These are phyloP conservation scores for Nannospalax galili DNA, from an alignment of 2,113 vertebrate species.

Conservation along the genomic window DNA sequence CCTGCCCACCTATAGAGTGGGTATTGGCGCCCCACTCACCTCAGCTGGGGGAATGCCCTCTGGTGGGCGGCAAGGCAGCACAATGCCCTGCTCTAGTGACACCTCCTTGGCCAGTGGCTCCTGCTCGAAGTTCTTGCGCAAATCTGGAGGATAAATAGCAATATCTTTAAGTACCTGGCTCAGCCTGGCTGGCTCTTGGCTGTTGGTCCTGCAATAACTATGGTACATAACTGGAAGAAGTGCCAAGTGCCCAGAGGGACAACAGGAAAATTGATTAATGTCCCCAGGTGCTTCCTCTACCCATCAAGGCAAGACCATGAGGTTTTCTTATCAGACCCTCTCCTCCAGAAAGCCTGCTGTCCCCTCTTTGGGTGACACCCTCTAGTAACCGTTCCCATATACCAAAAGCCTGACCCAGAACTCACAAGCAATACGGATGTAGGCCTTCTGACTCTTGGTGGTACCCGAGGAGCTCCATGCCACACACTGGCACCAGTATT, in stretches of 20 bases:
- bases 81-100: slow-evolving; percentile 95
- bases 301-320: neutral
- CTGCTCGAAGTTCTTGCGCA: slow-evolving; percentile 99
- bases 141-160: slow-evolving; percentile 87
- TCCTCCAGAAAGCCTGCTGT: neutral
- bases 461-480: slow-evolving; percentile 99
- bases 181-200: neutral
- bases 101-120: slow-evolving; percentile 96
- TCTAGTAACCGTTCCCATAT: neutral
- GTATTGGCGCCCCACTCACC: slow-evolving; percentile 86
- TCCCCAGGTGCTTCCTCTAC: neutral
- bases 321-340: neutral
- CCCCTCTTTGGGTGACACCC: neutral
- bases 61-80: slow-evolving; percentile 95
- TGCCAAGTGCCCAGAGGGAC: neutral
- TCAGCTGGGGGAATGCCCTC: slow-evolving; percentile 96
- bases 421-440: slow-evolving; percentile 97
- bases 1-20: neutral
- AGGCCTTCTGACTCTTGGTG: slow-evolving; percentile 99
- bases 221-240: neutral
- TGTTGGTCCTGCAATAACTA: neutral
- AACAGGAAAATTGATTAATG: neutral
- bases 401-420: neutral
- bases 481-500: slow-evolving; percentile 99
- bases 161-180: neutral